Evolutionary conservation across 2,797 vertebrate genomes (phyloP).

Genomic region (Chanos chanos): DNA sequence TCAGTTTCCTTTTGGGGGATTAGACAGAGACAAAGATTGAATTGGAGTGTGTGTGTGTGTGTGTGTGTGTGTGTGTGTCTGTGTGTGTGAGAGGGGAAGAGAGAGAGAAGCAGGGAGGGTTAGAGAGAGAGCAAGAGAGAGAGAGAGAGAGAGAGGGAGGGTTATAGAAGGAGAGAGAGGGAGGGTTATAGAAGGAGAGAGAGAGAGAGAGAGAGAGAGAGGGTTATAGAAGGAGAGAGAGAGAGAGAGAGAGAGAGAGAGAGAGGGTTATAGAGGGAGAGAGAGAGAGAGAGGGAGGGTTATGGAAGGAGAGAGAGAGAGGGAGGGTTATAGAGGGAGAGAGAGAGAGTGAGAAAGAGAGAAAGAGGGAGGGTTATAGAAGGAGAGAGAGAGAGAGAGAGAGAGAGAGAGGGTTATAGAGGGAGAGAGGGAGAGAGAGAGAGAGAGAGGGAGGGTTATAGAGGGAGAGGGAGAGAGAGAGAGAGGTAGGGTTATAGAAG

Average conservation of each 20-base stretch:
- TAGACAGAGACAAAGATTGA: too few species aligned
- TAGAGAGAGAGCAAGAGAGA: not conserved
- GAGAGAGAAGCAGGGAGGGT: not conserved
- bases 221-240: not conserved
- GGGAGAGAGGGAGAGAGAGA: constrained; percentile 1
- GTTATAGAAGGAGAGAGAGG: constrained; percentile 14
- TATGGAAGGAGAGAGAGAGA: not conserved
- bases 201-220: not conserved
- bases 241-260: not conserved
- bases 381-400: not conserved
- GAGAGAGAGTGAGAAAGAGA: not conserved
- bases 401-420: not conserved
- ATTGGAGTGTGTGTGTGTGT: too few species aligned
- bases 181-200: constrained; percentile 7
- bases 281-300: too few species aligned
- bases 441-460: too few species aligned
- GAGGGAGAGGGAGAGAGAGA: not conserved
- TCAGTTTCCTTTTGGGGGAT: not conserved
- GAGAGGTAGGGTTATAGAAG: not conserved
- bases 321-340: not conserved
- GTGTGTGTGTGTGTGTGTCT: constrained; percentile 12
- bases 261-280: not conserved
- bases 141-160: not conserved
- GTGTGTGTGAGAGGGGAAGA: constrained; percentile 9
- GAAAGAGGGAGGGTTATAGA: too few species aligned